Evolutionary conservation across 2,113 vertebrate species (phyloP).

Genomic region (Aptenodytes patagonicus): DNA sequence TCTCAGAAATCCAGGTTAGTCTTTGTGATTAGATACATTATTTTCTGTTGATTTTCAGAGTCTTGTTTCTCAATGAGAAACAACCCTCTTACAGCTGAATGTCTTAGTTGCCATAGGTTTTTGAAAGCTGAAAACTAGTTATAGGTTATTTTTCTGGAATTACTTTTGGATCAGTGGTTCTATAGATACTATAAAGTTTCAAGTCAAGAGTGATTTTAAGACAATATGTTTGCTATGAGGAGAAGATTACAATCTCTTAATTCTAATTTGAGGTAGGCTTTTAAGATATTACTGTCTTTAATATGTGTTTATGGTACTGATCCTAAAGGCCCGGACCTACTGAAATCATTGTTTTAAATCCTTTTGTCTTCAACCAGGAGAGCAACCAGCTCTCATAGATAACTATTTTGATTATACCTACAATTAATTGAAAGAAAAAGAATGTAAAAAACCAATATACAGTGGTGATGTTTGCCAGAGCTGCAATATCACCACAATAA

Average conservation of each 20-base stretch:
- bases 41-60: not conserved
- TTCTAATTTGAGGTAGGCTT: not conserved
- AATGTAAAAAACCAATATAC: not conserved
- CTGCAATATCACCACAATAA: not conserved
- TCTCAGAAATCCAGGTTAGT: conserved; percentile 94
- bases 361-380: not conserved
- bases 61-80: not conserved
- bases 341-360: not conserved
- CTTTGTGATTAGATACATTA: not conserved
- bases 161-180: not conserved
- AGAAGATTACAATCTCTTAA: not conserved
- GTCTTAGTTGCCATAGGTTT: not conserved
- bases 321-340: not conserved
- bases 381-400: not conserved
- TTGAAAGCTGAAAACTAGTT: not conserved
- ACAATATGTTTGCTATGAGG: not conserved
- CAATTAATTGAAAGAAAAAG: not conserved
- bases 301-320: not conserved
- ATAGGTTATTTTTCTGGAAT: not conserved
- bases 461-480: not conserved
- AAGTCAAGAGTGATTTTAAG: not conserved
- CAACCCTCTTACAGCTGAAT: not conserved
- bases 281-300: not conserved
- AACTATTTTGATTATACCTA: not conserved
- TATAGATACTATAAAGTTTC: not conserved